Base-by-base conservation (phyloP, 2,113 vertebrate species). In the Oryzias curvinotus region DNA sequence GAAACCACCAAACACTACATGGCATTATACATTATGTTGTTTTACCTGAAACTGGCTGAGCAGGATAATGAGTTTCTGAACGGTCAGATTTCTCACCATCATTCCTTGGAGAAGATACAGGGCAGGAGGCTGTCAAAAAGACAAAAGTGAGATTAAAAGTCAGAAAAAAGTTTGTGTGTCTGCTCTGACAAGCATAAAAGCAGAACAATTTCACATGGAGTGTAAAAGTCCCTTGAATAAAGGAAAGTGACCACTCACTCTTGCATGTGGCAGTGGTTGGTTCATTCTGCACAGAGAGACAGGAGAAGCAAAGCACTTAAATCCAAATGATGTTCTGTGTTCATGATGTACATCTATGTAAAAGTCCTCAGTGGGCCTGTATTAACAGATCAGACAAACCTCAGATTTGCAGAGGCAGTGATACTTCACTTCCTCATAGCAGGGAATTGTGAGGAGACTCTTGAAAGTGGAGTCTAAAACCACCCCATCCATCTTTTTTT, bases 401-500 rank as follows among this genome's bases (percentile, higher is more conserved):
- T n/a, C 3, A 5, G 45, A n/a, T 2, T 17, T 17, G 17, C 45
- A 46, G 16, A 2, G 2, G 45, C 4, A 1, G 17, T 0, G 16
- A 7, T 46, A 17, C 7, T 7, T 46, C 17, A 46, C 17, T 7
- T 17, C 1, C 45, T 46, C 17, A n/a, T 17, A 7, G 16, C 45
- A 46, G 7, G 1, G 16, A 4, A 7, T 46, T n/a, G 17, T 46
- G 16, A 6, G 45, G 15, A 46, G 45, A 46, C 5, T 2, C n/a
- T n/a, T 46, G 45, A 46, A 3, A 16, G 7, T 46, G 14, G 45
- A 46, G 16, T 1, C 1, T 17, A 46, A 17, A 15, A 46, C 45
- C 16, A 17, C 45, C 45, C 4, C 3, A 5, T n/a, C 17, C 5
- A 0, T 18, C 54, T 50, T 36, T 36, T 12, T 3, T 10, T 12